phyloP scores from a whole-genome alignment of 2,797 vertebrate species.

The Crypturellus tataupa region DNA sequence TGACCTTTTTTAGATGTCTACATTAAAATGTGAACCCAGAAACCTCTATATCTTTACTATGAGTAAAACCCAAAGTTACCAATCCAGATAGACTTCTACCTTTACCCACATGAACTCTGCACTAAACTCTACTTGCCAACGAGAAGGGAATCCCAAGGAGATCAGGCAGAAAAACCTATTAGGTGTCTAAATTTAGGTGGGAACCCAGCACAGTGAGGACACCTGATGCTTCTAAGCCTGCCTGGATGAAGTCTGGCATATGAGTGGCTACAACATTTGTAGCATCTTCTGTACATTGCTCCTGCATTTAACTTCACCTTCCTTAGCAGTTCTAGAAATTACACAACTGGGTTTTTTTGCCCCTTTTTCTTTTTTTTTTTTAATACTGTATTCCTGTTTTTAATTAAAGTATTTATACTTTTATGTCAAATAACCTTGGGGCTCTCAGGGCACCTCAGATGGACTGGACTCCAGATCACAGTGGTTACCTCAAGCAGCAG shows the following conservation, averaged over 20 bases:
- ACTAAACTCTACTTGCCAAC: not conserved
- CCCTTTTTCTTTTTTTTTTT: not conserved
- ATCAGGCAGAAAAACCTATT: not conserved
- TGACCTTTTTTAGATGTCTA: not conserved
- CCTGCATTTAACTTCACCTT: not conserved
- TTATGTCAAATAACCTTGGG: not conserved
- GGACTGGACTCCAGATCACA: not conserved
- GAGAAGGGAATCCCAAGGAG: not conserved
- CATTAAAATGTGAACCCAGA: not conserved
- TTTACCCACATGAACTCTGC: accelerated
- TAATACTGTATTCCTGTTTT: not conserved
- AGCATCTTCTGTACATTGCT: not conserved
- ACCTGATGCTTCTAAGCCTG: not conserved
- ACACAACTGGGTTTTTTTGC: too few species aligned
- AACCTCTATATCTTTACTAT: accelerated
- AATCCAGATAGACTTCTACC: not conserved
- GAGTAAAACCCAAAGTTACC: not conserved
- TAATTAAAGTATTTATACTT: not conserved
- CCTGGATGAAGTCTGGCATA: not conserved
- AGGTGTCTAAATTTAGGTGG: not conserved
- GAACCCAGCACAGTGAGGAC: not conserved
- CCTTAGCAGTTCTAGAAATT: not conserved
- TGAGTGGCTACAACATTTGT: not conserved
- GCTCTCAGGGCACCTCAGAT: not conserved
- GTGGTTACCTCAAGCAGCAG: not conserved